Conservation (phyloP, 2,113 vertebrate genomes). For the Microcebus jonahi region DNA sequence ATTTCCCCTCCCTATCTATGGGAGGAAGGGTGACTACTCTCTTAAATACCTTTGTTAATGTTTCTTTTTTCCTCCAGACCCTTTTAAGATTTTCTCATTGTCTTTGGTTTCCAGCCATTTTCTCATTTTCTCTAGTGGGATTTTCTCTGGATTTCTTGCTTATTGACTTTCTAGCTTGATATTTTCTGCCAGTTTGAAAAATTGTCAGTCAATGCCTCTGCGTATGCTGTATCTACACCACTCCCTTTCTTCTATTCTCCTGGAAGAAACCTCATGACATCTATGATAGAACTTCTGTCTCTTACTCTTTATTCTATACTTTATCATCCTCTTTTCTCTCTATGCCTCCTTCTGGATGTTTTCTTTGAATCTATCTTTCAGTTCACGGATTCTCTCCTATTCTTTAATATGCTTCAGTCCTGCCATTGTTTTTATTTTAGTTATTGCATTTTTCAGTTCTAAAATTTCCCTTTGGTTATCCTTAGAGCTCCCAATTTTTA, state of each 20-base stretch:
- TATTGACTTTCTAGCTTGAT: not conserved
- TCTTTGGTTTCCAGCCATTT: not conserved
- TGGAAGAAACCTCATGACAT: not conserved
- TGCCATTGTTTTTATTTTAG: not conserved
- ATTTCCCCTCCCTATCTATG: no score
- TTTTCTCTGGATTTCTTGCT: not conserved
- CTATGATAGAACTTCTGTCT: not conserved
- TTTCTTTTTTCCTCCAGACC: not conserved
- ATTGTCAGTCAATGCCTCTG: not conserved
- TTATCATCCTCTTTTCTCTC: not conserved
- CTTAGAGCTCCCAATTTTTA: not conserved
- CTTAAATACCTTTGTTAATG: not conserved
- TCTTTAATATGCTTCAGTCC: not conserved
- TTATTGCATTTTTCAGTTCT: not conserved
- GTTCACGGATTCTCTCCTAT: not conserved
- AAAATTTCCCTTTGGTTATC: not conserved
- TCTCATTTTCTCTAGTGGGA: not conserved
- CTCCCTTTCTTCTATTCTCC: not conserved
- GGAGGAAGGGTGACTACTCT: no score
- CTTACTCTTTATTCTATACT: not conserved
- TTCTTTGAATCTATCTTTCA: not conserved
- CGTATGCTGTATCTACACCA: no score
- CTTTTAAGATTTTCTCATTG: not conserved
- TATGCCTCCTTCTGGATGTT: not conserved
- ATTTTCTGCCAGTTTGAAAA: not conserved